A percentile compares a stretch with the other conserved stretches of the same genome.
phyloP scores from a whole-genome alignment of 2,888 invertebrate genomes.

The Coenonympha arcania region DNA sequence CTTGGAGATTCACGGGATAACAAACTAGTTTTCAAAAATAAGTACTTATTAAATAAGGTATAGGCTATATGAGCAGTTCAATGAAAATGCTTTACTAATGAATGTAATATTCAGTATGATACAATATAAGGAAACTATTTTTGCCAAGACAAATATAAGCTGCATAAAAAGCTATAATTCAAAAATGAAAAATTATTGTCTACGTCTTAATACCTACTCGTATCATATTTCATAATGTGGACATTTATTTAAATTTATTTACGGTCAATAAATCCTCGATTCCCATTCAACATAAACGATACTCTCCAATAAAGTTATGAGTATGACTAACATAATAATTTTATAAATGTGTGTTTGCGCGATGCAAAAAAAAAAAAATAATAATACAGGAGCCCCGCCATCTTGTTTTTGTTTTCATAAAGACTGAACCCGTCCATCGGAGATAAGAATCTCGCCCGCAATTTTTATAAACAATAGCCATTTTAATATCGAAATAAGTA shows the following conservation, averaged over 20 bases:
- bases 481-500: conserved; percentile 69
- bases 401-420: conserved; percentile 34
- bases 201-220: background rate
- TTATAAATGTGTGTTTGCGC: background rate
- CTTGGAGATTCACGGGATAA: no score
- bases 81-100: no score
- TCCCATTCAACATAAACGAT: background rate
- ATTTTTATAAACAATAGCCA: conserved; percentile 73
- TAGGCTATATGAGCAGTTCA: no score
- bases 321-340: conserved; percentile 3
- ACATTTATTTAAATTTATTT: background rate
- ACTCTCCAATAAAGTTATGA: background rate
- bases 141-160: background rate
- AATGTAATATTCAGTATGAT: no score
- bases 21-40: no score
- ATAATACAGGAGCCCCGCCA: conserved; percentile 24
- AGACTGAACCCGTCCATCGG: conserved; percentile 37
- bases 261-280: background rate
- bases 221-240: background rate
- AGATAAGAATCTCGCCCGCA: conserved; percentile 60
- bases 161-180: background rate
- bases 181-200: background rate
- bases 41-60: no score
- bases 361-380: conserved; percentile 18
- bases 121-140: no score